Conservation (phyloP, 2,888 invertebrate species). For the Cosmia pyralina region DNA sequence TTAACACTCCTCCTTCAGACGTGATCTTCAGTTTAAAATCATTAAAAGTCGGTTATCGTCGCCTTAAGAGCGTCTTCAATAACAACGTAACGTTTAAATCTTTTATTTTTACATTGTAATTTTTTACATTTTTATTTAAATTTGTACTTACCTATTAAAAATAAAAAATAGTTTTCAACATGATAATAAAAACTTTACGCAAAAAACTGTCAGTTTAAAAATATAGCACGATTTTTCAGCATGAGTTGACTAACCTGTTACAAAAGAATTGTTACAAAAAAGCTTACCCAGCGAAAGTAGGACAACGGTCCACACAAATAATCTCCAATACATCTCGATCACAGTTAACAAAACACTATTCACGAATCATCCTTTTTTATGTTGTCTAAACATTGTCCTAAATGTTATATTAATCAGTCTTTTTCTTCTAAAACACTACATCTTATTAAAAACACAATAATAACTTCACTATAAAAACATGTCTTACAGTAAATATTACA, state of each 20-base stretch:
- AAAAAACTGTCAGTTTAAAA: neutral
- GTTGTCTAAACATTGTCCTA: constrained; percentile 34
- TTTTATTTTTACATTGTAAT: neutral
- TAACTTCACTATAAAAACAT: constrained; percentile 16
- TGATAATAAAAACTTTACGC: neutral
- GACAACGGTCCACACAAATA: constrained; percentile 66
- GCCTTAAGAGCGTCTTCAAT: neutral
- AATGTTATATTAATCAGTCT: constrained; percentile 19
- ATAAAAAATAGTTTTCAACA: neutral
- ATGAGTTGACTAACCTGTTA: neutral
- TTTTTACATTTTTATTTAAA: neutral
- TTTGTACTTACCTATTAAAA: neutral
- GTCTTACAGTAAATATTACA: constrained; percentile 10
- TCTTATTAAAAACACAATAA: constrained; percentile 26
- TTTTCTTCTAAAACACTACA: constrained; percentile 31
- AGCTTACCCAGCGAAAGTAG: constrained; percentile 72
- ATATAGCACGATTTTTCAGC: neutral
- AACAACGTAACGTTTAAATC: neutral
- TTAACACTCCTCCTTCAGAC: too few species aligned
- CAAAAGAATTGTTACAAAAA: neutral
- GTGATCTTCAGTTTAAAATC: too few species aligned
- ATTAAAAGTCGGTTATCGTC: too few species aligned
- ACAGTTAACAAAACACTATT: constrained; percentile 45
- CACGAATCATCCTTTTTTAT: constrained; percentile 40
- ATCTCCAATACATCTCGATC: constrained; percentile 68